Conservation (phyloP, 2,113 vertebrate genomes). For the Centrocercus urophasianus region DNA sequence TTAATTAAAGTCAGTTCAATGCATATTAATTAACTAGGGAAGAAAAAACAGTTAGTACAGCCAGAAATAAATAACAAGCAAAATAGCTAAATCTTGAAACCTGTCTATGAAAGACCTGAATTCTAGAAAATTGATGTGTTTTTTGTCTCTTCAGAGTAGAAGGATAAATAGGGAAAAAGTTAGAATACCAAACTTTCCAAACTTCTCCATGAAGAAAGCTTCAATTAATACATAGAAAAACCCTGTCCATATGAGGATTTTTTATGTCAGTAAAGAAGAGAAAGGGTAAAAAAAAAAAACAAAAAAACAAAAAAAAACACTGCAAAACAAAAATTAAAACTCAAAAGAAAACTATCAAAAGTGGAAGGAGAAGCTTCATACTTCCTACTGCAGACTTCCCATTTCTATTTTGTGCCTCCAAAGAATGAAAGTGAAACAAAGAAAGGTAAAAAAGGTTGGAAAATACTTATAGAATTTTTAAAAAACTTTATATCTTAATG, state of each 20-base stretch:
- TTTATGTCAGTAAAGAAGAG: background rate
- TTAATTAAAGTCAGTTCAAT: conserved; percentile 53
- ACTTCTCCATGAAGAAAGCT: background rate
- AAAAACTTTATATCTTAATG: background rate
- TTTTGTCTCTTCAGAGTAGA: background rate
- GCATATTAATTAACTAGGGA: background rate
- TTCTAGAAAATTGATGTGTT: background rate
- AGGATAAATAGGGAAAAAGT: background rate
- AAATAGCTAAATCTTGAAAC: background rate
- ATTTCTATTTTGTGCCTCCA: background rate
- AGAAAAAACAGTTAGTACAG: conserved; percentile 4
- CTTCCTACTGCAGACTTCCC: background rate
- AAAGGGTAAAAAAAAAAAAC: accelerated
- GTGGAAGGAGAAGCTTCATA: background rate
- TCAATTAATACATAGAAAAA: background rate
- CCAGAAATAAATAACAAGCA: conserved; percentile 6
- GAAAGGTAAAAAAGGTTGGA: background rate
- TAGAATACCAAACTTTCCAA: background rate
- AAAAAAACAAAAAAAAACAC: no score
- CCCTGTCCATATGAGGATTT: background rate
- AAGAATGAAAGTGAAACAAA: background rate
- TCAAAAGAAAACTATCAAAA: background rate
- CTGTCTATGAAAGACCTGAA: background rate
- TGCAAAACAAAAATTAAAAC: background rate
- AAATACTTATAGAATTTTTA: background rate